Conservation (phyloP, 2,888 invertebrate genomes). For the Caenorhabditis zanzibari region DNA sequence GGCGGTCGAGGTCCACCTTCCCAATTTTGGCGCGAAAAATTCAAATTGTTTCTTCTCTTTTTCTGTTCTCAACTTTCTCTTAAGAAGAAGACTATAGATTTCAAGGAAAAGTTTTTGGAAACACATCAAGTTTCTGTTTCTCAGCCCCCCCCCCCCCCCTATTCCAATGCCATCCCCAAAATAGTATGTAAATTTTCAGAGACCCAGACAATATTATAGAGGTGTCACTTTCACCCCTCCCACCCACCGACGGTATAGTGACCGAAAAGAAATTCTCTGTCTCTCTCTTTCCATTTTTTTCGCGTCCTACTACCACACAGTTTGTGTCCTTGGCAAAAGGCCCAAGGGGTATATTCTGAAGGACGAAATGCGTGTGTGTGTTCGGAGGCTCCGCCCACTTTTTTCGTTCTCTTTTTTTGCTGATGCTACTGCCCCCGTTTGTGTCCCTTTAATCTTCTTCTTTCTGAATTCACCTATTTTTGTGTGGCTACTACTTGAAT, state of each 20-base stretch:
- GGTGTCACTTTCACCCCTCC: conserved; percentile 18
- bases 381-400: conserved; percentile 20
- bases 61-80: too few species aligned
- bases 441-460: conserved; percentile 1
- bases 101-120: not conserved
- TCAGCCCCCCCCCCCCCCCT: not conserved
- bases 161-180: not conserved
- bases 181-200: not conserved
- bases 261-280: conserved; percentile 12
- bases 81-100: too few species aligned
- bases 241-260: not conserved
- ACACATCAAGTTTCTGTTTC: not conserved
- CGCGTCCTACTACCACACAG: conserved; percentile 55
- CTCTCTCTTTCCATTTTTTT: not conserved
- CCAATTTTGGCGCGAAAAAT: too few species aligned
- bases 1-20: too few species aligned
- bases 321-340: conserved; percentile 48
- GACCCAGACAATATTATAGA: conserved; percentile 2
- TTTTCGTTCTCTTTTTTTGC: not conserved
- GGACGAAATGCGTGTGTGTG: not conserved
- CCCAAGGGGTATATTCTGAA: conserved; percentile 15
- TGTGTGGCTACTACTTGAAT: not conserved
- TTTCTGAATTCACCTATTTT: conserved; percentile 36
- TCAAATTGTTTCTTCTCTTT: too few species aligned
- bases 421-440: conserved; percentile 6